These are phyloP conservation scores for Drosophila emarginata DNA, from an alignment of 2,888 invertebrate genomes.

Conservation along the genomic window DNA sequence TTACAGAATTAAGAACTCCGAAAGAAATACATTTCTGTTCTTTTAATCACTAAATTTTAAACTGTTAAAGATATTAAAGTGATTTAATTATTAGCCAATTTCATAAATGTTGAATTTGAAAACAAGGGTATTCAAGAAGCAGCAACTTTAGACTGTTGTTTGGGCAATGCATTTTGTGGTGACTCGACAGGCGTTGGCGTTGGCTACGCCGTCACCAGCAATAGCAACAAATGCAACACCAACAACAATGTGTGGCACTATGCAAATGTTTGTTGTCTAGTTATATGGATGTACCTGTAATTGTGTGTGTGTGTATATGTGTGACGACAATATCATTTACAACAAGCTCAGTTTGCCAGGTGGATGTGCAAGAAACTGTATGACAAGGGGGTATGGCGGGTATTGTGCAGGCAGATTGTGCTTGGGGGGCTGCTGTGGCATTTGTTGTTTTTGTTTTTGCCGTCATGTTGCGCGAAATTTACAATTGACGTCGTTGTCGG, in stretches of 20 bases:
- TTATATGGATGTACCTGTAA: conserved; percentile 6
- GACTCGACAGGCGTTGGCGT: conserved; percentile 22
- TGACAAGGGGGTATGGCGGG: conserved; percentile 15
- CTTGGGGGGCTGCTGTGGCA: conserved; percentile 15
- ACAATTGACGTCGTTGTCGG: conserved; percentile 65
- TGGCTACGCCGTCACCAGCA: conserved; percentile 28
- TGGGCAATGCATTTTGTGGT: conserved; percentile 53
- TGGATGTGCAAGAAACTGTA: conserved; percentile 26
- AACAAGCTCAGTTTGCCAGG: conserved; percentile 52
- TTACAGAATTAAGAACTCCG: too few relatives aligned
- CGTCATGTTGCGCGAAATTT: conserved; percentile 70
- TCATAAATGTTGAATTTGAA: not conserved
- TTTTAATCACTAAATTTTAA: too few relatives aligned
- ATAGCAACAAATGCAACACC: conserved; percentile 8
- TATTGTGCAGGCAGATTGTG: conserved; percentile 9
- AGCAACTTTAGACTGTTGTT: conserved; percentile 23
- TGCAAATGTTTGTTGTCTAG: conserved; percentile 46
- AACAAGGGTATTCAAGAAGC: conserved; percentile 41
- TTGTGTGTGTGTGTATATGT: conserved; percentile 32
- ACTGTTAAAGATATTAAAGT: too few relatives aligned
- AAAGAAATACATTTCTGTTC: too few relatives aligned
- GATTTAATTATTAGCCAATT: too few relatives aligned
- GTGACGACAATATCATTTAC: conserved; percentile 71
- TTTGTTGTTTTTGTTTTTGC: conserved; percentile 44
- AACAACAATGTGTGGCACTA: conserved; percentile 46